A percentile compares a stretch with the other conserved stretches of the same genome.
phyloP scores from a whole-genome alignment of 2,888 invertebrate genomes.

The Calameuta idolon region DNA sequence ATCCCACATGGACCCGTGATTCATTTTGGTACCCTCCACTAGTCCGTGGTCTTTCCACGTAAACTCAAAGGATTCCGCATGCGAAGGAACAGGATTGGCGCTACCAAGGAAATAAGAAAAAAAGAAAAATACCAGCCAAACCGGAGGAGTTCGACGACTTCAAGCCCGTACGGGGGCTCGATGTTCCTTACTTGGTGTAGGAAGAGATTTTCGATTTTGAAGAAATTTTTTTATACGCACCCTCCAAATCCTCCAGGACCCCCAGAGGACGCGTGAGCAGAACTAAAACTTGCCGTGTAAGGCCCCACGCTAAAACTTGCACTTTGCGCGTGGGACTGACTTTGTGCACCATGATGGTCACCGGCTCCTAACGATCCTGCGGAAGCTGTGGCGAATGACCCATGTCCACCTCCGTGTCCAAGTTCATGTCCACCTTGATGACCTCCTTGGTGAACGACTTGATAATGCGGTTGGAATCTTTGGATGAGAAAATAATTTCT shows the following conservation, averaged over 20 bases:
- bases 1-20: not conserved
- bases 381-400: conserved; percentile 48
- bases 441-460: not conserved
- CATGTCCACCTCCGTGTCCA: conserved; percentile 27
- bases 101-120: not conserved
- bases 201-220: conserved; percentile 5
- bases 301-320: conserved; percentile 56
- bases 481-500: not conserved
- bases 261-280: conserved; percentile 42
- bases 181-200: not conserved
- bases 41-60: not conserved
- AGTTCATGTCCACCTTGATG: not conserved
- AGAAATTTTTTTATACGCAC: conserved; percentile 23
- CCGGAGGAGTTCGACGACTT: not conserved
- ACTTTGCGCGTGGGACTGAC: conserved; percentile 50
- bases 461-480: not conserved
- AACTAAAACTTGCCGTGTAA: conserved; percentile 51
- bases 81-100: not conserved
- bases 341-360: conserved; percentile 33
- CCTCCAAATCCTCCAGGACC: conserved; percentile 10
- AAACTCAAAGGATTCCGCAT: not conserved
- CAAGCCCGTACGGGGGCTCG: not conserved
- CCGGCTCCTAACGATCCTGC: conserved; percentile 41
- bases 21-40: not conserved
- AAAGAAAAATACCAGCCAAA: not conserved